phyloP scores from a whole-genome alignment of 2,797 vertebrate genomes.

The Calcarius lapponicus region DNA sequence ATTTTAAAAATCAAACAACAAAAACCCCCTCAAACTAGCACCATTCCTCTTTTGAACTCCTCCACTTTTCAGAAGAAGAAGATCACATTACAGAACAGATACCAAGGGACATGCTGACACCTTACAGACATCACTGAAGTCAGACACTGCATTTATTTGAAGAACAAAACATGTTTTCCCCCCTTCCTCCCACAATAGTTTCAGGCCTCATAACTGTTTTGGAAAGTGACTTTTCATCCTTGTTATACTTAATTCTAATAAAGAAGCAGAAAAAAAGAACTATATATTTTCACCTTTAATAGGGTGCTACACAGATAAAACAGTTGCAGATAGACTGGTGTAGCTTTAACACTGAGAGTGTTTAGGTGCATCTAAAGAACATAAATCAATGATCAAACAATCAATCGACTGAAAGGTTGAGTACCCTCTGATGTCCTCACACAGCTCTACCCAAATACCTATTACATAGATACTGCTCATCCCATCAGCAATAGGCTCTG shows the following conservation, averaged over 20 bases:
- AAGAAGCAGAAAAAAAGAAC: neutral
- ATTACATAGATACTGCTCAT: neutral
- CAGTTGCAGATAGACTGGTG: neutral
- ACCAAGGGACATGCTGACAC: neutral
- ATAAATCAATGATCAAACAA: neutral
- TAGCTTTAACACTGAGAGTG: neutral
- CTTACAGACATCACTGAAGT: neutral
- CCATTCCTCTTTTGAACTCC: neutral
- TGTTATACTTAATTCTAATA: neutral
- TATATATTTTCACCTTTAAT: neutral
- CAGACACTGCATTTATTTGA: neutral
- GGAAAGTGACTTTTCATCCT: neutral
- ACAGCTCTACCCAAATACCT: neutral
- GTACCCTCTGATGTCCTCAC: neutral
- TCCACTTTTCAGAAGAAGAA: neutral
- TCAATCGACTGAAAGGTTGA: neutral
- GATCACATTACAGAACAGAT: neutral
- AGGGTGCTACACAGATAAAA: neutral
- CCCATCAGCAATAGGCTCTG: neutral
- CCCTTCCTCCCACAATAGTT: neutral
- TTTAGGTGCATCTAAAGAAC: neutral
- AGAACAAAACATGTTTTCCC: neutral
- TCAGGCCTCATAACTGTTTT: neutral
- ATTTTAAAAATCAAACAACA: neutral
- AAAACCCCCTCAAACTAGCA: neutral